Conservation (phyloP, 2,888 invertebrate genomes). For the Junonia oenone region DNA sequence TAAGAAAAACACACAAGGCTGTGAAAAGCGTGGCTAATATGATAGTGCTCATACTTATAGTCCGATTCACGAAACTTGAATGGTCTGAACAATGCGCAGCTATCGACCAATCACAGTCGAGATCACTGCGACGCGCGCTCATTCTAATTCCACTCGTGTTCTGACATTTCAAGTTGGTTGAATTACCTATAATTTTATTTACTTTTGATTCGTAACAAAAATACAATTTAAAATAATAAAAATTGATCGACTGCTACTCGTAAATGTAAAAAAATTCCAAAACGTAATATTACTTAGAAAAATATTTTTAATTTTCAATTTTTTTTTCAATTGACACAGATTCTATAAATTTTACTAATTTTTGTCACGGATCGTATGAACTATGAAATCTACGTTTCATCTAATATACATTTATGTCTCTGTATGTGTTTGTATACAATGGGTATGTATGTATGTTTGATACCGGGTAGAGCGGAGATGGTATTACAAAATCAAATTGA, state of each 20-base stretch:
- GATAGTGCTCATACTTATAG: neutral
- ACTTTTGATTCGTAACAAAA: neutral
- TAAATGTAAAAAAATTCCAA: no score
- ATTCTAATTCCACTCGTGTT: no score
- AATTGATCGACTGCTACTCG: no score
- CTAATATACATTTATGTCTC: neutral
- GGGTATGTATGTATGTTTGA: neutral
- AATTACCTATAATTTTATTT: no score
- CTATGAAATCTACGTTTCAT: neutral
- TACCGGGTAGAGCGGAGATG: neutral
- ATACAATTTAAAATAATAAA: neutral
- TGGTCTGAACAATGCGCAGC: no score
- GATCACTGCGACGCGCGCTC: no score
- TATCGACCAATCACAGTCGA: no score
- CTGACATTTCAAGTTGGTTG: no score
- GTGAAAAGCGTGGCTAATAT: constrained; percentile 3
- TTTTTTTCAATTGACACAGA: neutral
- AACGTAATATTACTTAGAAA: no score
- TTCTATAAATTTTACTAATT: neutral
- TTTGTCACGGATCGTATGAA: neutral
- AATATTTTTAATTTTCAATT: neutral
- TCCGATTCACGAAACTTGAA: no score
- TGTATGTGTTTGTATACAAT: neutral
- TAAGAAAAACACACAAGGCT: constrained; percentile 1
- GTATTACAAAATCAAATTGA: neutral